A percentile compares a stretch with the other conserved stretches of the same genome.
These are phyloP conservation scores for Tragelaphus scriptus DNA, from an alignment of 2,113 vertebrate species.

Conservation along the genomic window DNA sequence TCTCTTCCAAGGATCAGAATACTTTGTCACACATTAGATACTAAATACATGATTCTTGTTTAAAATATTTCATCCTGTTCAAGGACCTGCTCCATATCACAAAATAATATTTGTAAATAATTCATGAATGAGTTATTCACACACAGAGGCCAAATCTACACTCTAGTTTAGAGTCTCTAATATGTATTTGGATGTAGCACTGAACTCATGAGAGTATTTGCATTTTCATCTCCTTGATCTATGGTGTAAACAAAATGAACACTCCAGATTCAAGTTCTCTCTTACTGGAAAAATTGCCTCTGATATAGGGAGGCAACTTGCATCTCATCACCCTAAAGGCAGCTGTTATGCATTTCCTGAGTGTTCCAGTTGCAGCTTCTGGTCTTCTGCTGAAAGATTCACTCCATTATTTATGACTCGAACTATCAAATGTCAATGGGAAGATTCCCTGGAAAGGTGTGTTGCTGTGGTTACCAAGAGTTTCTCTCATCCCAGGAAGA, in stretches of 20 bases:
- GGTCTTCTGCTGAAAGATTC: conserved; percentile 69
- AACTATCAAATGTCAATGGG: conserved; percentile 64
- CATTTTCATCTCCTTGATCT: not conserved
- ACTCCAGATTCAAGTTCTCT: not conserved
- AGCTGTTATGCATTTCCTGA: conserved; percentile 70
- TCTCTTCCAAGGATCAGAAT: not conserved
- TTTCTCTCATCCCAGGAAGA: conserved; percentile 50
- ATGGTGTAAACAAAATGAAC: conserved; percentile 31
- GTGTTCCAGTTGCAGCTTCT: conserved; percentile 66
- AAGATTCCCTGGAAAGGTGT: conserved; percentile 63
- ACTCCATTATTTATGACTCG: conserved; percentile 70
- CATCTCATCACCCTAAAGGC: conserved; percentile 56
- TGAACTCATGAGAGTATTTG: not conserved
- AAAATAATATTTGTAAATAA: not conserved
- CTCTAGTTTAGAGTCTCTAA: not conserved
- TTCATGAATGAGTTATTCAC: not conserved
- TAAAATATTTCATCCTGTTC: not conserved
- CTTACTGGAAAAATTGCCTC: conserved; percentile 31
- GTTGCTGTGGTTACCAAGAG: conserved; percentile 62
- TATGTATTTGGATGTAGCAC: not conserved
- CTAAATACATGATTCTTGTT: not conserved
- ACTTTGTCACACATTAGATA: not conserved
- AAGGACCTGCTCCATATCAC: not conserved
- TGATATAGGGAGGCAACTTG: conserved; percentile 32
- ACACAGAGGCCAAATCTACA: not conserved